These are phyloP conservation scores for Pseudonaja textilis DNA, from an alignment of 2,113 vertebrate genomes.

Conservation along the genomic window DNA sequence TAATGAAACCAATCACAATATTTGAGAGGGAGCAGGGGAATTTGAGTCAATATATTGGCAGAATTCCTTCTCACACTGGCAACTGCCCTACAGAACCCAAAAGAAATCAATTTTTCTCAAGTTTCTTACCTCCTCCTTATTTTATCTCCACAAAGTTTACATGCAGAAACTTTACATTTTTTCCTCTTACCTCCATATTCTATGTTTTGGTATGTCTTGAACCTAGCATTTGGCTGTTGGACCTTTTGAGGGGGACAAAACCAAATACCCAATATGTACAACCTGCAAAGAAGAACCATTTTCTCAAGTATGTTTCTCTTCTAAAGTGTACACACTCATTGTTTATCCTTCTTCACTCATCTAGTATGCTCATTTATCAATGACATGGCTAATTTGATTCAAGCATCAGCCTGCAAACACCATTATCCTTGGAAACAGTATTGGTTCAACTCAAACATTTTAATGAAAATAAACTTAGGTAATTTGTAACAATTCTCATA, in stretches of 20 bases:
- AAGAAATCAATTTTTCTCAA: neutral
- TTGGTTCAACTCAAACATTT: neutral
- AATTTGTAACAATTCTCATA: neutral
- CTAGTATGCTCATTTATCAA: neutral
- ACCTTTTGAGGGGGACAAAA: neutral
- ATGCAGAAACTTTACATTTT: neutral
- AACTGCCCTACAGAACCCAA: neutral
- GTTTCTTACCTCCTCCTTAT: neutral
- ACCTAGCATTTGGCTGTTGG: neutral
- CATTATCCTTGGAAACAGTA: neutral
- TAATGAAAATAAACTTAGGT: neutral
- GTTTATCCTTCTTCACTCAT: neutral
- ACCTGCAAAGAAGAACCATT: neutral
- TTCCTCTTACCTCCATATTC: neutral
- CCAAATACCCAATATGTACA: neutral
- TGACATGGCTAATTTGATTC: neutral
- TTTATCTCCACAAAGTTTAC: neutral
- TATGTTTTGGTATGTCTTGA: neutral
- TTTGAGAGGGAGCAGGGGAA: neutral
- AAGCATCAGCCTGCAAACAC: neutral
- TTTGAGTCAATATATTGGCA: neutral
- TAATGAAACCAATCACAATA: neutral
- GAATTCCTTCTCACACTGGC: neutral
- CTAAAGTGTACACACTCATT: neutral
- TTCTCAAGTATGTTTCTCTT: neutral